Evolutionary conservation across 2,888 invertebrate genomes (phyloP).

Genomic region (Saturnia pavonia): DNA sequence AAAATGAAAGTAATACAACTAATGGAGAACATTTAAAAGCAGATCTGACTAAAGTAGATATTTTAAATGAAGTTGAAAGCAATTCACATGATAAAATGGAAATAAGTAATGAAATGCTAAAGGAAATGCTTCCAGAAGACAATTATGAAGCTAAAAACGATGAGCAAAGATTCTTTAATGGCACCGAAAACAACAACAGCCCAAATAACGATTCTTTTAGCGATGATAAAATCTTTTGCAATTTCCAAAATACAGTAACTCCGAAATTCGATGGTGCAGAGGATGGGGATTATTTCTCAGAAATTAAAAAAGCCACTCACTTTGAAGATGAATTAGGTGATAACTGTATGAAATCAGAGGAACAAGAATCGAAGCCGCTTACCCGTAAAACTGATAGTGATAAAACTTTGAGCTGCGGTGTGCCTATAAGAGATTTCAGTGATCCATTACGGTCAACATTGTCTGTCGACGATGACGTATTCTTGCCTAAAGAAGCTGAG

Average conservation of each 20-base stretch:
- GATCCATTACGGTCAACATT: conserved; percentile 88
- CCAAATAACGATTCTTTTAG: conserved; percentile 23
- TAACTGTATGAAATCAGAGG: conserved; percentile 45
- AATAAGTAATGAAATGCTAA: not conserved
- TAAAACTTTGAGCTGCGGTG: conserved; percentile 70
- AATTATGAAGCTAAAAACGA: conserved; percentile 27
- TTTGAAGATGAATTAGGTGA: conserved; percentile 31
- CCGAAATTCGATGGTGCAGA: conserved; percentile 21
- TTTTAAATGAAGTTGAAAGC: not conserved
- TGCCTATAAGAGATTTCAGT: conserved; percentile 88
- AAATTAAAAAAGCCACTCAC: conserved; percentile 25
- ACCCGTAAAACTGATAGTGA: conserved; percentile 64
- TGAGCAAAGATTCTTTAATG: conserved; percentile 30
- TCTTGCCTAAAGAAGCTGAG: conserved; percentile 65
- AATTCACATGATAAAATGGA: not conserved
- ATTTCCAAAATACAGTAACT: not conserved
- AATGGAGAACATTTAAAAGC: not conserved
- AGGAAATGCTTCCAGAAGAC: conserved; percentile 31
- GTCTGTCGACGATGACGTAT: conserved; percentile 72
- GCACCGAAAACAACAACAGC: conserved; percentile 29
- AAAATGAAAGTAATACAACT: not conserved
- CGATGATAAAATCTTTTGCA: conserved; percentile 21
- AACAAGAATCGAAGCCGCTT: conserved; percentile 37
- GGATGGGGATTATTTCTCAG: conserved; percentile 7
- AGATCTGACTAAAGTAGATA: not conserved